These are phyloP conservation scores for Gobionotothen gibberifrons DNA, from an alignment of 2,797 vertebrate species.

Conservation along the genomic window DNA sequence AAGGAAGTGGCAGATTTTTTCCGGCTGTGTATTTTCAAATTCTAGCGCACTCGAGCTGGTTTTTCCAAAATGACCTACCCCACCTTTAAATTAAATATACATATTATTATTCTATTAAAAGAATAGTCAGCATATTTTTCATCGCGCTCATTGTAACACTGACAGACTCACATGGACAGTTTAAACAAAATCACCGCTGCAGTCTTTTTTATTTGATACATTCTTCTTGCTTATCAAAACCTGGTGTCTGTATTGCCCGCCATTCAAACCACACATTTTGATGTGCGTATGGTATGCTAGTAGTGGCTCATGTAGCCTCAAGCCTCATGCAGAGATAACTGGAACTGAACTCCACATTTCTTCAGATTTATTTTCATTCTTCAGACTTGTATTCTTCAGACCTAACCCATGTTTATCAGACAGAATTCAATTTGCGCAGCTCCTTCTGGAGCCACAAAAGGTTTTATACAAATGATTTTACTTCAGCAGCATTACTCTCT, in stretches of 20 bases:
- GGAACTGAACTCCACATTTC: neutral
- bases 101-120: neutral
- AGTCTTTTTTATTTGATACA: neutral
- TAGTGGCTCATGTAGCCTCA: neutral
- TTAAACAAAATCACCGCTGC: neutral
- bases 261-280: neutral
- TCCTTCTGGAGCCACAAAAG: neutral
- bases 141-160: neutral
- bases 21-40: too few relatives aligned
- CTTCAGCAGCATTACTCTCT: neutral
- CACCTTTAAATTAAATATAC: too few relatives aligned
- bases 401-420: neutral
- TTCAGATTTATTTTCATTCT: neutral
- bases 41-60: too few relatives aligned
- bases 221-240: slow-evolving; percentile 4
- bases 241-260: slow-evolving; percentile 3
- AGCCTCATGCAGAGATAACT: slow-evolving; percentile 1
- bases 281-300: neutral
- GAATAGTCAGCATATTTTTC: neutral
- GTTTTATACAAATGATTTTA: neutral
- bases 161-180: neutral
- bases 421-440: neutral
- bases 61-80: too few relatives aligned
- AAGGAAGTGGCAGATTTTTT: too few relatives aligned
- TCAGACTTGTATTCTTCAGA: neutral